These are phyloP conservation scores for Pandemis corylana DNA, from an alignment of 2,888 invertebrate species.

Conservation along the genomic window DNA sequence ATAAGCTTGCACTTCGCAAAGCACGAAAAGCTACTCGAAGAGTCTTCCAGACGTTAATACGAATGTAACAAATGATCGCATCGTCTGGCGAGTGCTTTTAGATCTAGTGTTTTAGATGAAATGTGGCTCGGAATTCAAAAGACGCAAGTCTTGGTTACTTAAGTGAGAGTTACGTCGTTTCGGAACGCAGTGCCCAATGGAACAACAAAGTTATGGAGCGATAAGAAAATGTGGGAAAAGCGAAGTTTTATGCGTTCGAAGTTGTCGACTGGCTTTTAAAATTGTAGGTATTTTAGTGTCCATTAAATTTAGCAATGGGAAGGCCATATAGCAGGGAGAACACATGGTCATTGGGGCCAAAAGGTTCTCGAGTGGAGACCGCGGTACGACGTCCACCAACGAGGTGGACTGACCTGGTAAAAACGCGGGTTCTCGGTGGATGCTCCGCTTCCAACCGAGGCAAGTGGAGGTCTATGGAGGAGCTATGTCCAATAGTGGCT, in stretches of 20 bases:
- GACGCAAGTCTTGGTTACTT: slow-evolving; percentile 6
- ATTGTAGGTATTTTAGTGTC: background rate
- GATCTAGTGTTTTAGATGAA: slow-evolving; percentile 41
- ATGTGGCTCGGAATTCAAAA: slow-evolving; percentile 12
- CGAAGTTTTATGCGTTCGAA: slow-evolving; percentile 24
- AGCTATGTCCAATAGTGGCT: no score
- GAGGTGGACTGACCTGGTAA: no score
- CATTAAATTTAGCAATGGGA: no score
- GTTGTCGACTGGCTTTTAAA: slow-evolving; percentile 29
- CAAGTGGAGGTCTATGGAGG: no score
- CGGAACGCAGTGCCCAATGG: background rate
- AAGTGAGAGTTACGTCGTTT: slow-evolving; percentile 16
- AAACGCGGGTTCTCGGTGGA: no score
- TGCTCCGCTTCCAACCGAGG: no score
- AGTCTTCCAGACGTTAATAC: slow-evolving; percentile 41
- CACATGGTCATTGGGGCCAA: no score
- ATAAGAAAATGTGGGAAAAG: slow-evolving; percentile 41
- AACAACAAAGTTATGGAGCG: slow-evolving; percentile 36
- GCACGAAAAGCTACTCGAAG: slow-evolving; percentile 10
- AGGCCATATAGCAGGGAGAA: no score
- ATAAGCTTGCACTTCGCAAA: slow-evolving; percentile 3
- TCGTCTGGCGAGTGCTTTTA: slow-evolving; percentile 42
- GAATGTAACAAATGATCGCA: slow-evolving; percentile 41
- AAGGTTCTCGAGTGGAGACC: no score
- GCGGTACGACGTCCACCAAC: no score